Conservation (phyloP, 2,888 invertebrate genomes). For the Nephrotoma appendiculata region DNA sequence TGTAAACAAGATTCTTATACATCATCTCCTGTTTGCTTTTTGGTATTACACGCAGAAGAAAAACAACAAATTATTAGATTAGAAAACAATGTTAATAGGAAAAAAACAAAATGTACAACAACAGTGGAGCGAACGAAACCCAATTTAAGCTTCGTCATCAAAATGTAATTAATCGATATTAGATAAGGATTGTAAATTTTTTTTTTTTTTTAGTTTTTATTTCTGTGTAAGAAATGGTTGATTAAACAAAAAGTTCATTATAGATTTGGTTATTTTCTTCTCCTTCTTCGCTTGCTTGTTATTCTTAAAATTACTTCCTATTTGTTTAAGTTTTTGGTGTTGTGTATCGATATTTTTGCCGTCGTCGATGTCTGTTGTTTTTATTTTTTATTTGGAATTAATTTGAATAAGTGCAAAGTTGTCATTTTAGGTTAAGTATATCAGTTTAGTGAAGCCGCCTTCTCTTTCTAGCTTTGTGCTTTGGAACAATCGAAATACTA, state of each 20-base stretch:
- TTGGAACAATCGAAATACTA: not conserved
- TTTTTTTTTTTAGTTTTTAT: not conserved
- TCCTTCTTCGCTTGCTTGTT: not conserved
- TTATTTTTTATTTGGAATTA: not conserved
- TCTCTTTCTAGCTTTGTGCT: not conserved
- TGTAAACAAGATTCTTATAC: slow-evolving; percentile 4
- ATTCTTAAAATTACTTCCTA: not conserved
- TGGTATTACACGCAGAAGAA: not conserved
- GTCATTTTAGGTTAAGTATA: not conserved
- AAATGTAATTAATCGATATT: slow-evolving; percentile 4
- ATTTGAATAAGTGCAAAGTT: not conserved
- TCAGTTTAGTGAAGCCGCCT: not conserved
- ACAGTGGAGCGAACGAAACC: not conserved
- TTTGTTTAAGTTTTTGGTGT: not conserved
- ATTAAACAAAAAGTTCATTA: slow-evolving; percentile 2
- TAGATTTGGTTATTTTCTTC: not conserved
- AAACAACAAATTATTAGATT: not conserved
- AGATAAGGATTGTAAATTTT: slow-evolving; percentile 2
- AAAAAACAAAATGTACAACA: not conserved
- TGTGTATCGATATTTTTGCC: not conserved
- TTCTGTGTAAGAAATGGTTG: not conserved
- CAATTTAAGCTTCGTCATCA: slow-evolving; percentile 1
- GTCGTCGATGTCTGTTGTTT: not conserved
- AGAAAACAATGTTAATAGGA: not conserved
- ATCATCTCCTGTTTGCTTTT: slow-evolving; percentile 1